Percentiles rank a stretch among this genome's conserved stretches.
Evolutionary conservation across 1,140 invertebrate genomes (phyloP).

Genomic region (Teleogryllus occipitalis): DNA sequence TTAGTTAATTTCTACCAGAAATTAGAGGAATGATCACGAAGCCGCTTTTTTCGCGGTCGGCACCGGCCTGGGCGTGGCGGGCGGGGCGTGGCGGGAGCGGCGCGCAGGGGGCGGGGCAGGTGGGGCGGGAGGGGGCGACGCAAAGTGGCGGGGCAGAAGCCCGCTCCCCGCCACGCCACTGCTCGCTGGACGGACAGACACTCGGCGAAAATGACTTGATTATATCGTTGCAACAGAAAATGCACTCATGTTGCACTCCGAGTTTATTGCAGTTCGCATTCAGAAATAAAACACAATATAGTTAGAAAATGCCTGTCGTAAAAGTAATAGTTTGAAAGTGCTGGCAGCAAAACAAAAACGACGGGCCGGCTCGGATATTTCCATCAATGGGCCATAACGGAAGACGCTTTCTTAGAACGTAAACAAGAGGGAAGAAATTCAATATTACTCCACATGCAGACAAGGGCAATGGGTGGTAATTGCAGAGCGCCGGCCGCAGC

Average conservation of each 20-base stretch:
- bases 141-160: too few species aligned
- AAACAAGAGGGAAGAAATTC: background rate
- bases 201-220: background rate
- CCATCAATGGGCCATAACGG: background rate
- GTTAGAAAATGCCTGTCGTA: conserved; percentile 4
- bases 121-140: too few species aligned
- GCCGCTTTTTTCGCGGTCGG: background rate
- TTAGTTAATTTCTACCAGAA: background rate
- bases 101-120: too few species aligned
- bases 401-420: conserved; percentile 4
- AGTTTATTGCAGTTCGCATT: conserved; percentile 1
- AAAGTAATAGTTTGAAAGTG: conserved; percentile 1
- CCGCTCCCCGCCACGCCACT: background rate
- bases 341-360: conserved; percentile 1
- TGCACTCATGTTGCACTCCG: background rate
- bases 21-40: conserved; percentile 4
- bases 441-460: conserved; percentile 4
- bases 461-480: background rate
- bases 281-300: conserved; percentile 6
- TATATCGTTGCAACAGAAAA: conserved; percentile 5
- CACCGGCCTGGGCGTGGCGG: too few species aligned
- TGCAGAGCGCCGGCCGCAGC: background rate
- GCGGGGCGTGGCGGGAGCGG: too few species aligned
- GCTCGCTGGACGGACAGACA: background rate
- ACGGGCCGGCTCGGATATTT: background rate